Evolutionary conservation across 2,113 vertebrate genomes (phyloP).

Genomic region (Notarius lentiginosus): DNA sequence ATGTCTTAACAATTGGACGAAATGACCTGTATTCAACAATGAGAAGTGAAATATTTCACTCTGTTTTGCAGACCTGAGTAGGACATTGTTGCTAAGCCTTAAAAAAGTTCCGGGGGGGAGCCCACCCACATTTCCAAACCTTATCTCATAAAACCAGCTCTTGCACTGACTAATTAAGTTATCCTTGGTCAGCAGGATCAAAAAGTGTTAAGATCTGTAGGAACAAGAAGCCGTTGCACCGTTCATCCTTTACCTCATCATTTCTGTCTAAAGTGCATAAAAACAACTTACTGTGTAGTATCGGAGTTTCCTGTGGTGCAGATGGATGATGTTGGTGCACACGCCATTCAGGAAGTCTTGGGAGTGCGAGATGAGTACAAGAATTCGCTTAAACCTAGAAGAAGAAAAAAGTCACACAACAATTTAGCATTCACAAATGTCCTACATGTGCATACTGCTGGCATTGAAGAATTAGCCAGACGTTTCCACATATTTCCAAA

Average conservation of each 20-base stretch:
- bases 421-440: neutral
- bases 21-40: no score
- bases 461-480: neutral
- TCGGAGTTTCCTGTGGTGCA: slow-evolving; percentile 93
- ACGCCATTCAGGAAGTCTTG: slow-evolving; percentile 97
- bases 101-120: neutral
- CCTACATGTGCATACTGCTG: neutral
- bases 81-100: neutral
- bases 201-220: neutral
- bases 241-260: neutral
- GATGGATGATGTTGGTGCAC: slow-evolving; percentile 95
- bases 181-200: neutral
- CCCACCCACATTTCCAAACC: neutral
- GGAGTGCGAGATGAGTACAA: slow-evolving; percentile 95
- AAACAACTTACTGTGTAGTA: slow-evolving; percentile 87
- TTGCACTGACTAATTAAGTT: neutral
- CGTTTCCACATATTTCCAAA: neutral
- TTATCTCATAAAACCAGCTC: neutral
- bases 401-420: neutral
- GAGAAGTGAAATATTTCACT: neutral
- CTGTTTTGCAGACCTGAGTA: neutral
- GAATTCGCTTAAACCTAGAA: slow-evolving; percentile 91
- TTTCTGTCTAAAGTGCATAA: neutral
- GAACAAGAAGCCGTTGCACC: neutral
- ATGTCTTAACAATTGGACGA: no score